Evolutionary conservation across 2,797 vertebrate species (phyloP), one percentile per base, ranked within the genome.

Genomic region (Chrosomus eos): DNA sequence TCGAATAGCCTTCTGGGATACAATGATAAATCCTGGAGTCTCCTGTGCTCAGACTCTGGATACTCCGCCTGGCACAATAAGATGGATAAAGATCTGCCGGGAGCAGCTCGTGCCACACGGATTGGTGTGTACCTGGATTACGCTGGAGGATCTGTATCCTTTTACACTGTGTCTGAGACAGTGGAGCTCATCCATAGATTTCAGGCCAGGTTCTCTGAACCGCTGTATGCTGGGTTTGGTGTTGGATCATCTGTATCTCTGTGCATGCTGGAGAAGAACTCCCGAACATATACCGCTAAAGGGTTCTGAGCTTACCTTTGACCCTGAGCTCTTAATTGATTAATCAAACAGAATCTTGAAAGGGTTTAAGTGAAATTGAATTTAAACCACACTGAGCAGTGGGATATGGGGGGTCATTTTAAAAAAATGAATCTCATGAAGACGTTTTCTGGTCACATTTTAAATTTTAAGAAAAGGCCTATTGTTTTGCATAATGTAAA

Each of bases 61-160:
- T 95, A 95, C 89, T 96, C 95, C 2, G 95, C 92, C 80, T 96
- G 95, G 95, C 94, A 96, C 92, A 95, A 94, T 89, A 95, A 94
- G 84, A 83, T 82, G 36, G 94, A 95, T 87, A 90, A 84, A 77
- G 94, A 95, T 82, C 89, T 96, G 21, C 90, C 91, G 0, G 77
- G 72, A 2, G 84, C 90, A 2, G 67, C 87, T 16, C 88, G 88
- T 23, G 91, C 94, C 26, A 83, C 93, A 10, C 87, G 94, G 3
- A 92, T 96, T 2, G 95, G 95, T 0, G 93, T 96, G 53, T 96
- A 93, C 80, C 89, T 96, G 78, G 94, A 96, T 88, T 94, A 93
- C 4, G 85, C 91, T 4, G 92, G 93, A 31, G 92, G 92, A 75
- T 91, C 89, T 0, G 77, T 95, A 73, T 89, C 93, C 1, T 96